These are phyloP conservation scores for Myiothlypis chrysogaster DNA, from an alignment of 2,797 vertebrate species.

Conservation along the genomic window DNA sequence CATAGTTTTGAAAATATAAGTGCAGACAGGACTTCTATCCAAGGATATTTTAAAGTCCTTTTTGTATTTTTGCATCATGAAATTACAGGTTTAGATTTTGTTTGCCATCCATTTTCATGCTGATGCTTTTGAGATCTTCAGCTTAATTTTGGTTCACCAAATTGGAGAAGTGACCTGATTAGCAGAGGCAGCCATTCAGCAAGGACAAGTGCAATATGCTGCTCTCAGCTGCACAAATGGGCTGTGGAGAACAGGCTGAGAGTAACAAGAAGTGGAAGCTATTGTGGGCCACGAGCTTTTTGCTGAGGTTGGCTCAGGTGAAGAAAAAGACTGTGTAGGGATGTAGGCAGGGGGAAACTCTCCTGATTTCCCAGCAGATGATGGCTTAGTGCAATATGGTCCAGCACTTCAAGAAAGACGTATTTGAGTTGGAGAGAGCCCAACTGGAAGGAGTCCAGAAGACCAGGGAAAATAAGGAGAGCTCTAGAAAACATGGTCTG, in stretches of 20 bases:
- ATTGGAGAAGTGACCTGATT: background rate
- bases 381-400: constrained; percentile 50
- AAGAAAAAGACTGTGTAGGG: background rate
- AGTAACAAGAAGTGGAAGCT: background rate
- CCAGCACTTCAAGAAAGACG: constrained; percentile 26
- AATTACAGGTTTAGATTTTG: background rate
- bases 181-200: background rate
- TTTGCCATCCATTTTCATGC: background rate
- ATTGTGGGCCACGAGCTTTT: background rate
- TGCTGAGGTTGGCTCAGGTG: constrained; percentile 38
- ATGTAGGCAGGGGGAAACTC: background rate
- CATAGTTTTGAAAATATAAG: background rate
- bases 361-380: constrained; percentile 46
- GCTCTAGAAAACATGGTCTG: constrained; percentile 33
- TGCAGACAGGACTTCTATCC: background rate
- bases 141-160: background rate
- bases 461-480: constrained; percentile 11
- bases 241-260: background rate
- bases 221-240: background rate
- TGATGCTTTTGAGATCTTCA: background rate
- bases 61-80: background rate
- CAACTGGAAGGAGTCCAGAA: constrained; percentile 55
- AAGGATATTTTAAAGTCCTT: background rate
- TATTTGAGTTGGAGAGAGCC: constrained; percentile 43
- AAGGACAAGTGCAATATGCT: constrained; percentile 25